Percentiles rank a stretch among this genome's conserved stretches.
These are phyloP conservation scores for Sminthurides bifidus DNA, from an alignment of 1,140 invertebrate genomes.

Conservation along the genomic window DNA sequence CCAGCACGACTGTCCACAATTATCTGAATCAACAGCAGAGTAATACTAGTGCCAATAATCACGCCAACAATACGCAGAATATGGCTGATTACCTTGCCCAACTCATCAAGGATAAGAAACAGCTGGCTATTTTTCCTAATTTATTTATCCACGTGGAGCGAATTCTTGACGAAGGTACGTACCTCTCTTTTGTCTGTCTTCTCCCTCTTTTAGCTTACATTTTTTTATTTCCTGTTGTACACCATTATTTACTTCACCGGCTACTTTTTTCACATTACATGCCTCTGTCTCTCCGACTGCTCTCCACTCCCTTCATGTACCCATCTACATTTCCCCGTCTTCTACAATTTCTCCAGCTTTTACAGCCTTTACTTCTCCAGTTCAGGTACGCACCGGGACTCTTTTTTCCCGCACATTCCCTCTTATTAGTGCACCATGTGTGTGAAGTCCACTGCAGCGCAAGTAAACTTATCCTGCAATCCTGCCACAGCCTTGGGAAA, in stretches of 20 bases:
- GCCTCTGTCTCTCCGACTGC: neutral
- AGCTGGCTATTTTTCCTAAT: constrained; percentile 97
- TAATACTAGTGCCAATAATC: constrained; percentile 34
- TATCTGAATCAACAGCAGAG: constrained; percentile 12
- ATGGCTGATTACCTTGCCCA: constrained; percentile 99
- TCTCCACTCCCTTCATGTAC: neutral
- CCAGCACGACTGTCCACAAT: constrained; percentile 21
- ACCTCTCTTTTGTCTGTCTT: constrained; percentile 6
- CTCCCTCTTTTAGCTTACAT: neutral
- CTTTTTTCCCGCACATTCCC: no score
- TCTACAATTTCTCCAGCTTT: neutral
- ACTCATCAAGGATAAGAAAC: constrained; percentile 99
- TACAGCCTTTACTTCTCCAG: neutral
- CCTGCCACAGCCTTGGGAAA: no score
- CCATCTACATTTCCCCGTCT: neutral
- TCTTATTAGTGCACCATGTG: no score
- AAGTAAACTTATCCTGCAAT: no score
- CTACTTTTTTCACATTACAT: neutral
- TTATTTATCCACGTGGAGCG: constrained; percentile 98
- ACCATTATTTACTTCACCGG: neutral
- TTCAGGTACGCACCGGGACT: no score
- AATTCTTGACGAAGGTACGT: constrained; percentile 96
- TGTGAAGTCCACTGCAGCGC: no score
- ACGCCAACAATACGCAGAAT: constrained; percentile 70
- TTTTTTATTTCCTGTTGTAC: neutral